Percentiles rank a stretch among this genome's conserved stretches.
These are phyloP conservation scores for Micrasema minimum DNA, from an alignment of 1,140 invertebrate species.

Conservation along the genomic window DNA sequence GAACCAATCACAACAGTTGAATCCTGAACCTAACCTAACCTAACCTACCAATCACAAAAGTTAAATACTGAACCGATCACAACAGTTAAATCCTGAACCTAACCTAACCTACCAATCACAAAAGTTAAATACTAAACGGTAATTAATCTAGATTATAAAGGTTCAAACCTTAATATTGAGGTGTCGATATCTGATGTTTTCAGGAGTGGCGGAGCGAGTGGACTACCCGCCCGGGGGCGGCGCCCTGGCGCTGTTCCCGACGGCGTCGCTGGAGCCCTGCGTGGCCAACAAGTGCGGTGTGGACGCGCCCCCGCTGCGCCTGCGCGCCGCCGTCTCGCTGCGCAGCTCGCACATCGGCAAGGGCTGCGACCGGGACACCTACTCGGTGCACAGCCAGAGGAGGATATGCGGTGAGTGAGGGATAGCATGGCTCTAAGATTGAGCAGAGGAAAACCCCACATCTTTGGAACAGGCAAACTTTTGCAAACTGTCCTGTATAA, in stretches of 20 bases:
- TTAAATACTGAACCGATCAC: no score
- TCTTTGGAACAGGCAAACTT: no score
- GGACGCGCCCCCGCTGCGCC: constrained; percentile 65
- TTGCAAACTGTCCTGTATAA: no score
- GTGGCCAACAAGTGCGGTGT: constrained; percentile 79
- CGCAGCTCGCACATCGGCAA: constrained; percentile 87
- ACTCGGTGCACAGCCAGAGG: constrained; percentile 87
- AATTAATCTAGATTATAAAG: no score
- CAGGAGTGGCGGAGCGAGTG: constrained; percentile 86
- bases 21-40: neutral
- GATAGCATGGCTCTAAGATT: no score
- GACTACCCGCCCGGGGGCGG: constrained; percentile 90
- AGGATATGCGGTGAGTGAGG: constrained; percentile 86
- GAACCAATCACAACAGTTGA: neutral
- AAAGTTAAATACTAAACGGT: no score
- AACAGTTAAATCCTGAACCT: no score
- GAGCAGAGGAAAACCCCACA: no score
- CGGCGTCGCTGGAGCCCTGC: constrained; percentile 88
- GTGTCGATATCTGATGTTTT: neutral
- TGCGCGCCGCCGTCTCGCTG: constrained; percentile 76
- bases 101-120: no score
- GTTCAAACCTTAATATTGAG: no score
- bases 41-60: no score
- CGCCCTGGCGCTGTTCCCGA: constrained; percentile 80
- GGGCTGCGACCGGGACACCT: constrained; percentile 93